A percentile compares a stretch with the other conserved stretches of the same genome.
Evolutionary conservation across 2,797 vertebrate genomes (phyloP).

Genomic region (Helarctos malayanus): DNA sequence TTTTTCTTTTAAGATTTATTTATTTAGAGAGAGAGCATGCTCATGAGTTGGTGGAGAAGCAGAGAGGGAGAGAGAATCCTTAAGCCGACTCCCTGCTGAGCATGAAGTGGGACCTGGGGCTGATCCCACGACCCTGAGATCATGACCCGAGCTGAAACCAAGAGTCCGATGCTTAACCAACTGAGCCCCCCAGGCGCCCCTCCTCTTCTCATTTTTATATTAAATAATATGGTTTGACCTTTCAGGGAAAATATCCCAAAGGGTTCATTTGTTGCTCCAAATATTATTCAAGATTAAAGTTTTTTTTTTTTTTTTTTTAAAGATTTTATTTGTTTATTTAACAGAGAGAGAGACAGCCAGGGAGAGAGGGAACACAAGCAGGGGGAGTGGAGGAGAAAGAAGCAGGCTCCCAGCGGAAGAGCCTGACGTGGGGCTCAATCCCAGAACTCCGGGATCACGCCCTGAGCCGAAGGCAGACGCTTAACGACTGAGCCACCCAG

Average conservation of each 20-base stretch:
- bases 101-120: not conserved
- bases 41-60: not conserved
- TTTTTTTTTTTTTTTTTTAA: not conserved
- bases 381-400: too few relatives aligned
- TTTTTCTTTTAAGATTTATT: not conserved
- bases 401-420: too few relatives aligned
- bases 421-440: too few relatives aligned
- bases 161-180: not conserved
- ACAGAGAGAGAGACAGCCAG: too few relatives aligned
- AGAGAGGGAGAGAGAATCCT: not conserved
- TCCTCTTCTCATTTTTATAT: not conserved
- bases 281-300: not conserved
- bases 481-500: too few relatives aligned
- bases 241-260: not conserved
- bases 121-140: not conserved
- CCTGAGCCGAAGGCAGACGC: too few relatives aligned
- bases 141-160: not conserved
- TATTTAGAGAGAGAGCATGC: not conserved
- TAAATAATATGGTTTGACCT: not conserved
- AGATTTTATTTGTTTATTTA: too few relatives aligned
- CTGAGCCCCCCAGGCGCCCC: not conserved
- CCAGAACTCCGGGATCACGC: too few relatives aligned
- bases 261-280: not conserved
- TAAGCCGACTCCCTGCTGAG: not conserved
- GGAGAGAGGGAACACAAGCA: too few relatives aligned